Evolutionary conservation across 2,797 vertebrate genomes (phyloP).

Genomic region (Micrastur ruficollis): DNA sequence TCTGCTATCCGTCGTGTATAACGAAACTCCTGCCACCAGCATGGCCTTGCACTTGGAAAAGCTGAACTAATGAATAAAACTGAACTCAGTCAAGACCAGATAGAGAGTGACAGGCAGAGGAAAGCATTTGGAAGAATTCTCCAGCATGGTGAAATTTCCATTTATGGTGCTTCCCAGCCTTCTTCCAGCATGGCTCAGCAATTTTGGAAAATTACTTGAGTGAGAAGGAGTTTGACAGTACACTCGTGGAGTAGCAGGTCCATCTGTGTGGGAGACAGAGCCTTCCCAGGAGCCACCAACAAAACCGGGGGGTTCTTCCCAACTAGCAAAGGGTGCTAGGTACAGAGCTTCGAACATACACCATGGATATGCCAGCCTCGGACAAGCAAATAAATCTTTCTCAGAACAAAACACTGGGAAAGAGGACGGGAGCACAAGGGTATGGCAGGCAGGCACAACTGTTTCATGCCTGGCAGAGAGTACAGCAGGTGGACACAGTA

Average conservation of each 20-base stretch:
- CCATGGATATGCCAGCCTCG: fast-evolving
- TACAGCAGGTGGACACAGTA: not conserved
- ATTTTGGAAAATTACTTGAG: not conserved
- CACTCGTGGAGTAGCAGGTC: not conserved
- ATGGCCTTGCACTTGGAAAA: not conserved
- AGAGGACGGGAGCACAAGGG: not conserved
- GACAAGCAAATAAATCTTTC: not conserved
- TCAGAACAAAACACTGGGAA: not conserved
- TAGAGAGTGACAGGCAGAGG: not conserved
- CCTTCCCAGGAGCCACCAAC: not conserved
- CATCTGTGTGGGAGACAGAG: not conserved
- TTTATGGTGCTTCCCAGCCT: not conserved
- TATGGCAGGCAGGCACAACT: not conserved
- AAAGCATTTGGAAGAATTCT: not conserved
- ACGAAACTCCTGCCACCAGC: not conserved
- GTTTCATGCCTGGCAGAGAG: not conserved
- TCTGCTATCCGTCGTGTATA: fast-evolving
- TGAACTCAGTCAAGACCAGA: not conserved
- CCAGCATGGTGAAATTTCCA: not conserved
- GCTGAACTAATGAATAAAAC: not conserved
- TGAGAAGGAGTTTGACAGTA: not conserved
- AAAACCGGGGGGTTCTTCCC: not conserved
- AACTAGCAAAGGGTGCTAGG: fast-evolving
- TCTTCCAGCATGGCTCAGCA: not conserved
- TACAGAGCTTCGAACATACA: not conserved